Evolutionary conservation across 2,113 vertebrate genomes (phyloP), one percentile per base, ranked within the genome.

Genomic region (Mystacornis crossleyi): DNA sequence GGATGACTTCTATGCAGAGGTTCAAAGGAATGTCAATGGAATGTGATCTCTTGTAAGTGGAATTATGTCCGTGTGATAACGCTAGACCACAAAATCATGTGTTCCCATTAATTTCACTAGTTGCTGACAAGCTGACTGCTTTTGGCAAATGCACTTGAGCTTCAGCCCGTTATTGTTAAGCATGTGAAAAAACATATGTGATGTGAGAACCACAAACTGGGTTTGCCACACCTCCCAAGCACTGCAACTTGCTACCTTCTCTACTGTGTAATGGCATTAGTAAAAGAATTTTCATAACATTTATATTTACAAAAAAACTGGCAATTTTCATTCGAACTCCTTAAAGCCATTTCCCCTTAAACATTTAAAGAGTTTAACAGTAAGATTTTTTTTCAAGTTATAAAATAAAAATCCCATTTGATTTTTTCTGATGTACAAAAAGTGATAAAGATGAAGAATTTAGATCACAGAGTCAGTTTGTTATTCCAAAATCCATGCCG

Each of bases 351-450:
- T 99, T 98, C 98, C 95, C 98, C 98, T 98, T 99, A 98, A 98
- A 98, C 98, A 98, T 98, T 98, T 98, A 98, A 98, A 99, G 98
- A 99, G 98, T 98, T 98, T 99, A 98, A 99, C 98, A 98, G 98
- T 98, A 99, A 98, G 98, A 98, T 98, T 96, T 90, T 97, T 96
- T 97, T 98, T 91, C 96, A 98, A 99, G 98, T 99, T 99, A 99
- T 97, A 99, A 99, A 99, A 99, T 99, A 99, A 99, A 99, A 99
- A 99, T 99, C 98, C 98, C 94, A 98, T 99, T 99, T 99, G 98
- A 98, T 97, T 98, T 98, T 86, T 98, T 95, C 98, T 98, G 99
- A 99, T 99, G 98, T 99, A 99, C 99, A 99, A 99, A 99, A 99
- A 99, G 99, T 99, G 99, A 99, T 98, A 99, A 99, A 99, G 99